Evolutionary conservation across 1,140 invertebrate genomes (phyloP).

Genomic region (Colletes latitarsis): DNA sequence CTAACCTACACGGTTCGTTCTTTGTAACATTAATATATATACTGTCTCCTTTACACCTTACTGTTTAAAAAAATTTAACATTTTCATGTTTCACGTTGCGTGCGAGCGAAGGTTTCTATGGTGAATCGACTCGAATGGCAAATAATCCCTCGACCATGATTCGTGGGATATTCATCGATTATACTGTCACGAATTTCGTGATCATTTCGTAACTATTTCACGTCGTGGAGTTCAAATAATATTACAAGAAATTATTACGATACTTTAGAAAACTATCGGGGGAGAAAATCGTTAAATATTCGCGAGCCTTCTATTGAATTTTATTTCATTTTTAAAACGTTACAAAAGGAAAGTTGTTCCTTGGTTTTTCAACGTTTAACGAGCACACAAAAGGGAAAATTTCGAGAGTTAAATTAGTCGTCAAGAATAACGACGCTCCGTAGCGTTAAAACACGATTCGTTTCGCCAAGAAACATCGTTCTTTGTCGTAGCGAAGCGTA

Average conservation of each 20-base stretch:
- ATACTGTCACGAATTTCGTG: background rate
- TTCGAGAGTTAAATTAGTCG: too few relatives aligned
- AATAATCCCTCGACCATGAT: background rate
- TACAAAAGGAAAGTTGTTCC: too few relatives aligned
- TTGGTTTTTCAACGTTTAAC: too few relatives aligned
- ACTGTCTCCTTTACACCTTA: background rate
- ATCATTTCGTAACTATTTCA: background rate
- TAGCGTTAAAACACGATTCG: too few relatives aligned
- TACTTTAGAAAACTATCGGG: background rate
- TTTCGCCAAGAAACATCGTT: background rate
- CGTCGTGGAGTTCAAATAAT: background rate
- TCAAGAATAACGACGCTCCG: too few relatives aligned
- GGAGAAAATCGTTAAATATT: too few relatives aligned
- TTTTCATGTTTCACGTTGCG: background rate
- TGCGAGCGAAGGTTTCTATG: background rate
- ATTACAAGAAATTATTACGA: background rate
- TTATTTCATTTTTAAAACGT: too few relatives aligned
- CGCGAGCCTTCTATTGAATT: too few relatives aligned
- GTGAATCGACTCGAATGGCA: background rate
- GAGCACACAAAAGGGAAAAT: too few relatives aligned
- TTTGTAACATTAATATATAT: background rate
- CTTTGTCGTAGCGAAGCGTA: background rate
- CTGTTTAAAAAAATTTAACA: constrained; percentile 1
- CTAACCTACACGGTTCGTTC: constrained; percentile 16
- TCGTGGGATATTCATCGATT: background rate